Evolutionary conservation across 1,140 invertebrate genomes (phyloP), one percentile per base, ranked within the genome.

Genomic region (Pararge aegeria): DNA sequence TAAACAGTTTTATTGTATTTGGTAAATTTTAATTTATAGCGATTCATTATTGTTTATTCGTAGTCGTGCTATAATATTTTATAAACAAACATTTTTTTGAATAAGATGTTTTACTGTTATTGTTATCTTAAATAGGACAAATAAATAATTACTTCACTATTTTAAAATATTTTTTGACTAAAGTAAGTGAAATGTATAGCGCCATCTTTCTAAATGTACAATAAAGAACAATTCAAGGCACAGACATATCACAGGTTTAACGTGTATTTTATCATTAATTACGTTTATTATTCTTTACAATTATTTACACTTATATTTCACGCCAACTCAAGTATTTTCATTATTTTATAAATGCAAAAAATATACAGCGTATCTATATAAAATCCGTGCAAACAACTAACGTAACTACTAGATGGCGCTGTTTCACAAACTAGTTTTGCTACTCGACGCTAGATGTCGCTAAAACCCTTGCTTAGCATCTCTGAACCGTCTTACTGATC

Each of bases 401-500:
- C 60, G 56, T 74, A 40, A 60, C 65, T 65, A 66, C 61, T 61
- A 75, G 84, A 80, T 86, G 83, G 82, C 82, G 85, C 83, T 76
- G 62, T 27, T 57, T 48, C 42, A 62, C 57, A 55, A 68, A 66
- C 46, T 46, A 20, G 10, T 75, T 79, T 55, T 55, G 42, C 79
- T 85, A 78, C 30, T 66, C 42, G 53, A 57, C 72, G 60, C 55
- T 69, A 76, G 79, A 75, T 74, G 74, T 55, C 79, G 64, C 63
- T 87, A 91, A 70, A 91, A 91, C 52, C 90, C 90, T 57, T 81
- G 75, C 56, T 84, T 85, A 5, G 90, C 90, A 20, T 89, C 75
- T 27, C 90, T 66, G 66, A 91, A 91, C 24, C 68, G 63, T 62
- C 79, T 70, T 3, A 91, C 91, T 2, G 67, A 68, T 5, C 88